Percentiles rank a stretch among this genome's conserved stretches.
Conservation (phyloP, 2,113 vertebrate species). For the Solenodon paradoxus region DNA sequence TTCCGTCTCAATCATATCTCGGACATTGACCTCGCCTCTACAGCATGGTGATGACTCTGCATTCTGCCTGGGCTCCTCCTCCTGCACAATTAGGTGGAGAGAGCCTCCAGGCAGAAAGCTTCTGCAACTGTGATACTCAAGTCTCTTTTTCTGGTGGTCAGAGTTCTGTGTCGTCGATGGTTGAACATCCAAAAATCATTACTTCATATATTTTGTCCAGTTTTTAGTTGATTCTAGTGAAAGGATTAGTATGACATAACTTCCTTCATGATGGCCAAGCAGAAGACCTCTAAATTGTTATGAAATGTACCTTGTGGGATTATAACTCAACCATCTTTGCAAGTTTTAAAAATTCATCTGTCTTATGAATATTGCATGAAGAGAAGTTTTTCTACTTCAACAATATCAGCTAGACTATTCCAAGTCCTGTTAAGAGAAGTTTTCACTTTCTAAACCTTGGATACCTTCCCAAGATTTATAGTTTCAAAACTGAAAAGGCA, state of each 20-base stretch:
- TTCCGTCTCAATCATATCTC: too few species aligned
- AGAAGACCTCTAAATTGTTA: neutral
- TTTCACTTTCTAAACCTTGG: slow-evolving; percentile 28
- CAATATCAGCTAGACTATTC: slow-evolving; percentile 9
- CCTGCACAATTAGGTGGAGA: neutral
- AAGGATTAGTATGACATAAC: neutral
- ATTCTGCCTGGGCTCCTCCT: rapidly evolving
- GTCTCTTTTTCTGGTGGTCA: neutral
- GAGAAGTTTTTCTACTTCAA: neutral
- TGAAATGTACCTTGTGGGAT: slow-evolving; percentile 23
- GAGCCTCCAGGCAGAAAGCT: neutral
- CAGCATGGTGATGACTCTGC: neutral
- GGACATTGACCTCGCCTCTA: too few species aligned
- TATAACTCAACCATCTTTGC: slow-evolving; percentile 1
- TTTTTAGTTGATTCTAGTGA: neutral
- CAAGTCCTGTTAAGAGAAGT: neutral
- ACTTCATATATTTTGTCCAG: neutral
- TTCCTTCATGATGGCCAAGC: neutral
- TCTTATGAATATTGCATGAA: slow-evolving; percentile 65
- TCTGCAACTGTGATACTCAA: neutral
- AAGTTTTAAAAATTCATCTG: slow-evolving; percentile 63
- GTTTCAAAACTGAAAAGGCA: slow-evolving; percentile 54
- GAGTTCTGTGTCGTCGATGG: neutral
- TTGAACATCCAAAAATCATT: neutral
- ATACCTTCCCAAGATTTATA: slow-evolving; percentile 26